Evolutionary conservation across 1,140 invertebrate species (phyloP).

Genomic region (Saxidomus purpurata): DNA sequence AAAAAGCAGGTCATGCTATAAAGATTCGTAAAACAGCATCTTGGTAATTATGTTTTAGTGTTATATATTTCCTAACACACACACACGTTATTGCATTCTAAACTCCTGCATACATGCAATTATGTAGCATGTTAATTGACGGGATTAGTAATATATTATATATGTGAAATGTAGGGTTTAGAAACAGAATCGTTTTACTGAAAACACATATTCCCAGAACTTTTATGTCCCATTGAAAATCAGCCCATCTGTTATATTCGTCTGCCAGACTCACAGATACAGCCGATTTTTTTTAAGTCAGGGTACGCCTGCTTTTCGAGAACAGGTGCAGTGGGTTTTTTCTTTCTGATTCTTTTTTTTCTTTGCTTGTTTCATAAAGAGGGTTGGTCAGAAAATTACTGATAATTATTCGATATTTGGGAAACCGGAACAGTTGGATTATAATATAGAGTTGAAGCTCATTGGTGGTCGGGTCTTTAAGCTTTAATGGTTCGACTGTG

Average conservation of each 20-base stretch:
- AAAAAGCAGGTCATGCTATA: too few species aligned
- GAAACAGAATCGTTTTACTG: not conserved
- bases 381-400: not conserved
- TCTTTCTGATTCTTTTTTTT: not conserved
- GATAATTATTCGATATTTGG: too few species aligned
- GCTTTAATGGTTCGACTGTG: too few species aligned
- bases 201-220: not conserved
- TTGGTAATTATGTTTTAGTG: too few species aligned
- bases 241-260: slow-evolving; percentile 13
- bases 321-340: not conserved
- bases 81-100: not conserved
- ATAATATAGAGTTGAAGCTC: too few species aligned
- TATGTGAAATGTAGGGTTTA: not conserved
- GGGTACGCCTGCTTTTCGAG: not conserved
- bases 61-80: too few species aligned
- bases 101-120: not conserved
- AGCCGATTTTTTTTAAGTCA: not conserved
- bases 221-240: not conserved
- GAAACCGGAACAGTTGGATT: too few species aligned
- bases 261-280: not conserved
- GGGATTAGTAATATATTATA: not conserved
- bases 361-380: not conserved
- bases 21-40: too few species aligned
- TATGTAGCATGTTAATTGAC: too few species aligned
- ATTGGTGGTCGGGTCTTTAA: too few species aligned